Percentiles rank a stretch among this genome's conserved stretches.
phyloP scores from a whole-genome alignment of 2,888 invertebrate genomes.

The Sinohyriopsis cumingii region DNA sequence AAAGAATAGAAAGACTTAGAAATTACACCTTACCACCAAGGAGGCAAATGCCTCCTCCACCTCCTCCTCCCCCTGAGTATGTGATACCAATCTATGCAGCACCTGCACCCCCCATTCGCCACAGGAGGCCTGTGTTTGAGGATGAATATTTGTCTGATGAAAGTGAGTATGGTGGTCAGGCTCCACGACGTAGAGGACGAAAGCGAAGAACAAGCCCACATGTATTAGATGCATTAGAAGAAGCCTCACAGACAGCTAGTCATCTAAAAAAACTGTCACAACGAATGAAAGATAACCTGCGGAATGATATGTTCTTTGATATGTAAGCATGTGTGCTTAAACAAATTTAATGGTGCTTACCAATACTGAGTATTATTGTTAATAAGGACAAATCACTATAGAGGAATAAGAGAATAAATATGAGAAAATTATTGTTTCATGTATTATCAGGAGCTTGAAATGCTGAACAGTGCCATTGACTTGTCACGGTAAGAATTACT shows the following conservation, averaged over 20 bases:
- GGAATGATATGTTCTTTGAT: conserved; percentile 50
- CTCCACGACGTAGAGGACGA: conserved; percentile 39
- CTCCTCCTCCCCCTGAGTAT: conserved; percentile 44
- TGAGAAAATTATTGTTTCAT: too few relatives aligned
- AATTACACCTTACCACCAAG: conserved; percentile 54
- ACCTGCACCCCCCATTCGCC: conserved; percentile 39
- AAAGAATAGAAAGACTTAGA: conserved; percentile 54
- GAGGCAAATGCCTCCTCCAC: conserved; percentile 43
- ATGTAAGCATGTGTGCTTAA: background rate
- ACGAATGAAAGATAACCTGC: conserved; percentile 60
- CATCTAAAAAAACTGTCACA: conserved; percentile 60
- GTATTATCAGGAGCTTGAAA: too few relatives aligned
- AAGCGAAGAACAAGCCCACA: conserved; percentile 22
- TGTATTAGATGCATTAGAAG: conserved; percentile 51
- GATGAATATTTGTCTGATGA: conserved; percentile 53
- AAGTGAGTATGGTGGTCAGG: conserved; percentile 42
- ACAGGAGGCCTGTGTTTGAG: conserved; percentile 49
- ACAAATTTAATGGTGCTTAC: background rate
- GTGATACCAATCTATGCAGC: conserved; percentile 45
- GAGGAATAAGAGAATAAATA: too few relatives aligned
- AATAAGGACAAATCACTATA: too few relatives aligned
- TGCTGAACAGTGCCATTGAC: too few relatives aligned
- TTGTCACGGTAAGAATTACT: too few relatives aligned
- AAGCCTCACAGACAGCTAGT: conserved; percentile 54
- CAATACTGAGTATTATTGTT: too few relatives aligned